Percentiles rank a stretch among this genome's conserved stretches.
Conservation (phyloP, 1,140 invertebrate species). For the Pseudomyrmex gracilis region DNA sequence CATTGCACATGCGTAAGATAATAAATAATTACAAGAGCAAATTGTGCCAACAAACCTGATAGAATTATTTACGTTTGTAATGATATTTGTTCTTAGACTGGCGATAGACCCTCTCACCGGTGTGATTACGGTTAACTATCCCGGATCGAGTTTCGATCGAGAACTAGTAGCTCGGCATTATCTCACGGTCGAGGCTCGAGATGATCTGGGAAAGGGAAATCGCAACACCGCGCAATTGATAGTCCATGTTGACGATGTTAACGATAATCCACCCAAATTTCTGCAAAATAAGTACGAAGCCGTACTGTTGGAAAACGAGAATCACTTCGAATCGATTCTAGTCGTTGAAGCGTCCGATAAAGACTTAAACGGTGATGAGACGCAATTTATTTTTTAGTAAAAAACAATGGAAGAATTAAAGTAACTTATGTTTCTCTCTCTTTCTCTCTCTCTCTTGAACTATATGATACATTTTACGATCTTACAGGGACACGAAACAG, state of each 20-base stretch:
- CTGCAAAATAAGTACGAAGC: conserved; percentile 94
- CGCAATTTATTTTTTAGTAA: conserved; percentile 1
- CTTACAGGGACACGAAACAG: conserved; percentile 93
- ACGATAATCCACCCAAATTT: conserved; percentile 95
- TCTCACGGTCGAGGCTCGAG: conserved; percentile 96
- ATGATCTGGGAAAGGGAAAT: conserved; percentile 94
- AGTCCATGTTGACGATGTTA: conserved; percentile 94
- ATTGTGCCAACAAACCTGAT: conserved; percentile 12
- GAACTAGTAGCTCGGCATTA: conserved; percentile 95
- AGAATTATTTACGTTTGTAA: conserved; percentile 12
- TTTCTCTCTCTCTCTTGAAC: background rate
- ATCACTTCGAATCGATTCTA: conserved; percentile 91
- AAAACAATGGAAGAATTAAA: background rate
- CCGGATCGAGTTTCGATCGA: conserved; percentile 93
- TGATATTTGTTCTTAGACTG: conserved; percentile 86
- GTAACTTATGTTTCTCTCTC: background rate
- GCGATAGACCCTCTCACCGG: conserved; percentile 93
- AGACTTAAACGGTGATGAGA: conserved; percentile 91
- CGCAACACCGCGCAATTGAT: conserved; percentile 94
- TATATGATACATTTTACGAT: background rate
- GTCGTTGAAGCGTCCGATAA: conserved; percentile 93
- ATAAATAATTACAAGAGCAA: conserved; percentile 6
- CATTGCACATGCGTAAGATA: conserved; percentile 93
- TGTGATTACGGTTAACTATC: conserved; percentile 92
- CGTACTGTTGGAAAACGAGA: conserved; percentile 92